Percentiles rank a stretch among this genome's conserved stretches.
Evolutionary conservation across 2,888 invertebrate genomes (phyloP).

Genomic region (Nebria brevicollis): DNA sequence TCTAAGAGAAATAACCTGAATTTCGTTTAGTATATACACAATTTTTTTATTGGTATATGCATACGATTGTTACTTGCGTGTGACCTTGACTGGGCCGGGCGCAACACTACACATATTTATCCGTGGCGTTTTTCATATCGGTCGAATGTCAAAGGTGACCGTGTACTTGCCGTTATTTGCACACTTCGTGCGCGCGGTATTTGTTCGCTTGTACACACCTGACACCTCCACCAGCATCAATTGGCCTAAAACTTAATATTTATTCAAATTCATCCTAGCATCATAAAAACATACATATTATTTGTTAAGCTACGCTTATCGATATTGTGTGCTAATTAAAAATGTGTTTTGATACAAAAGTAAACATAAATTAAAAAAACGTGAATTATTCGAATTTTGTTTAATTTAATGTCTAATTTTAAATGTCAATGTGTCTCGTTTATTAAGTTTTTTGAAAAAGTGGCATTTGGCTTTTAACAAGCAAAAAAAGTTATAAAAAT

Average conservation of each 20-base stretch:
- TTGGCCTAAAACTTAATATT: background rate
- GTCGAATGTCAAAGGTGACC: conserved; percentile 42
- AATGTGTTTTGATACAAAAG: background rate
- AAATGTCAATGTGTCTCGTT: background rate
- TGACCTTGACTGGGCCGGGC: conserved; percentile 36
- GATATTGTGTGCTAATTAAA: background rate
- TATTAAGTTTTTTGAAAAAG: background rate
- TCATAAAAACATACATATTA: too few species aligned
- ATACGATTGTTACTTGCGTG: background rate
- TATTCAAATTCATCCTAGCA: too few species aligned
- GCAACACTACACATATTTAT: conserved; percentile 40
- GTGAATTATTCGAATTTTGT: background rate
- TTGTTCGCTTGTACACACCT: background rate
- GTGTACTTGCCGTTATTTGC: background rate
- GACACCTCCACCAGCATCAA: background rate
- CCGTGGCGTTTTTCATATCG: conserved; percentile 40
- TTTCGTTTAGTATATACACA: too few species aligned
- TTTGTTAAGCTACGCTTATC: too few species aligned
- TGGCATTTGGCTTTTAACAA: background rate
- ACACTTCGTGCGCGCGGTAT: background rate
- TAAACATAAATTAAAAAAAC: background rate
- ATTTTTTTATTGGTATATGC: background rate
- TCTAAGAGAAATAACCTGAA: too few species aligned
- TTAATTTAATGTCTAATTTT: background rate
- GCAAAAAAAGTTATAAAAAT: background rate